These are phyloP conservation scores for Elachura formosa DNA, from an alignment of 2,113 vertebrate species.

Conservation along the genomic window DNA sequence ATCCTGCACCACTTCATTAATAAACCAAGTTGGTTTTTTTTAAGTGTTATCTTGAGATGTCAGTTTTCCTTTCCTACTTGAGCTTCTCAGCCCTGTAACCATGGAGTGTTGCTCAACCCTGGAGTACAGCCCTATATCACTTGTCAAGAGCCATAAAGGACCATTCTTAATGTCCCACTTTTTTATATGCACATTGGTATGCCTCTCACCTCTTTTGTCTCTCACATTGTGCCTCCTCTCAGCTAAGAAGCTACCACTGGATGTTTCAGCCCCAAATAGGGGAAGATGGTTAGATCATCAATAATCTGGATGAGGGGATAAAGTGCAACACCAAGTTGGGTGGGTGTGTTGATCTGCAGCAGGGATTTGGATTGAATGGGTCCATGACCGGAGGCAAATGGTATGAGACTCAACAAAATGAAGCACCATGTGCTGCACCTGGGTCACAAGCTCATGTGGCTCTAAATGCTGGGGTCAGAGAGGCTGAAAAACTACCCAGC, in stretches of 20 bases:
- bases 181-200: background rate
- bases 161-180: fast-evolving
- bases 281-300: background rate
- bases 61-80: background rate
- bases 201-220: background rate
- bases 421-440: background rate
- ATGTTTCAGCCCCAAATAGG: background rate
- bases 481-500: background rate
- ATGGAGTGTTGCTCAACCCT: background rate
- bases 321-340: fast-evolving
- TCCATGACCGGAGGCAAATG: fast-evolving
- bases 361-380: background rate
- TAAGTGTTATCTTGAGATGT: background rate
- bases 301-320: fast-evolving
- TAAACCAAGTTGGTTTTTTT: background rate
- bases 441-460: fast-evolving
- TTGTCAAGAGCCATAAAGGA: background rate
- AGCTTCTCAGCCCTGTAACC: background rate
- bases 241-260: background rate
- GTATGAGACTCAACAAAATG: background rate
- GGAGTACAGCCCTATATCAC: background rate
- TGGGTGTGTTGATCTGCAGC: background rate
- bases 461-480: background rate
- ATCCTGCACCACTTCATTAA: background rate
- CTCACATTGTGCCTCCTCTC: background rate